Evolutionary conservation across 30 jellyfish, hydroid and myxozoan genomes (phyloP), one percentile per base, ranked within the genome.

Genomic region (Mastigias papua): DNA sequence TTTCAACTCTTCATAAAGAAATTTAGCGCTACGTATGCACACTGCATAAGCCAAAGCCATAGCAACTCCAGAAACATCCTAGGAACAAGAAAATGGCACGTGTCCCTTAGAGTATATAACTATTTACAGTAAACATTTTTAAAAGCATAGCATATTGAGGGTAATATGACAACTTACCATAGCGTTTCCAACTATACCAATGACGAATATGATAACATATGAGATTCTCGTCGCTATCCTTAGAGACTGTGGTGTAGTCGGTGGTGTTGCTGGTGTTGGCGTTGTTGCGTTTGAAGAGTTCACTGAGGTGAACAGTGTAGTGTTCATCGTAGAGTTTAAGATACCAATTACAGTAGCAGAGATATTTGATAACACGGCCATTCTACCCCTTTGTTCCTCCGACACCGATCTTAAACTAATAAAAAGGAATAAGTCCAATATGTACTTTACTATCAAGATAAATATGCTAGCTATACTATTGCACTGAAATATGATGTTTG

Each of bases 171-270:
- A 5, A 1, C 83, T 9, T 60, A 96, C 93, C 81, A 90, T 54
- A 31, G 80, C 48, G 78, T 94, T 94, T 25, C 97, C 97, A 46
- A 84, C 20, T 31, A 94, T 80, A 10, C 99, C 99, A 34, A 81
- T 69, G 16, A 73, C 29, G 34, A 94, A 89, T 19, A 89, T 57
- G 22, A 88, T 46, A 33, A 83, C 80, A 79, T 82, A 89, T 60
- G 74, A 31, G 23, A 75, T 57, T 73, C 95, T 63, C 19, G 89
- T 86, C 16, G 87, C 83, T 29, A 66, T 51, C 76, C 74, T 76
- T 26, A 86, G 64, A 32, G 91, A 48, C 21, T 48, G 22, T 5
- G 91, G 91, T 27, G 91, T 81, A 27, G 67, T 34, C 1, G 83
- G 83, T 33, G 6, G 16, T 1, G 21, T 72, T n/a, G n/a, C 33